phyloP scores from a whole-genome alignment of 2,888 invertebrate genomes.

The Diarsia mendica region DNA sequence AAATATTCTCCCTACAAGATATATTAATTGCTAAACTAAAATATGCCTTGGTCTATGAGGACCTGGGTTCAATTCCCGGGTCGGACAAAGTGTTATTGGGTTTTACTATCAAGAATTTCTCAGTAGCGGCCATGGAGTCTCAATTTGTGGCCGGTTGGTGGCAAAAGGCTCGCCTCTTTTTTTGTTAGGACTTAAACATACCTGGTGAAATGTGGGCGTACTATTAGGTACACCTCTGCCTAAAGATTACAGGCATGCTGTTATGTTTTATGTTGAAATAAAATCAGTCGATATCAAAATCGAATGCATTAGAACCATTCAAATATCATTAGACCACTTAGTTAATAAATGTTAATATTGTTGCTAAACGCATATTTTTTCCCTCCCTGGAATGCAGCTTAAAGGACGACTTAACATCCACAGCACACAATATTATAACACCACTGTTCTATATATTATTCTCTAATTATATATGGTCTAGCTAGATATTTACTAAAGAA shows the following conservation, averaged over 20 bases:
- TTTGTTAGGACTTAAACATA: too few relatives aligned
- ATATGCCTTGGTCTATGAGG: too few relatives aligned
- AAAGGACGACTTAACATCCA: constrained; percentile 81
- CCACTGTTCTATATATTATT: constrained; percentile 69
- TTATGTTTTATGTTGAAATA: background rate
- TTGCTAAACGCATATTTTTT: constrained; percentile 72
- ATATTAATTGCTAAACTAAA: background rate
- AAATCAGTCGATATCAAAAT: constrained; percentile 3
- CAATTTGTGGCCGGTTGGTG: too few relatives aligned
- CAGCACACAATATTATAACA: constrained; percentile 63
- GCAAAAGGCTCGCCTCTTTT: too few relatives aligned
- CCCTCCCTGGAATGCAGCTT: constrained; percentile 87
- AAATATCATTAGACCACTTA: constrained; percentile 20
- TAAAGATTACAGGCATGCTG: too few relatives aligned
- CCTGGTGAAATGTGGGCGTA: too few relatives aligned
- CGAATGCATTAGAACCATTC: constrained; percentile 17
- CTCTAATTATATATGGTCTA: constrained; percentile 60
- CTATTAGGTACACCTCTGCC: too few relatives aligned
- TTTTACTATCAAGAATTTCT: too few relatives aligned
- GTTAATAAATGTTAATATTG: constrained; percentile 39
- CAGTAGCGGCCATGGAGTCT: too few relatives aligned
- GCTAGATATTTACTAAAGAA: constrained; percentile 59
- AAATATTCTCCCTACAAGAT: background rate
- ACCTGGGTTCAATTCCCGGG: too few relatives aligned
- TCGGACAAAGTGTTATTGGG: too few relatives aligned